Conservation (phyloP, 2,888 invertebrate species). For the Tenthredo mesomela region DNA sequence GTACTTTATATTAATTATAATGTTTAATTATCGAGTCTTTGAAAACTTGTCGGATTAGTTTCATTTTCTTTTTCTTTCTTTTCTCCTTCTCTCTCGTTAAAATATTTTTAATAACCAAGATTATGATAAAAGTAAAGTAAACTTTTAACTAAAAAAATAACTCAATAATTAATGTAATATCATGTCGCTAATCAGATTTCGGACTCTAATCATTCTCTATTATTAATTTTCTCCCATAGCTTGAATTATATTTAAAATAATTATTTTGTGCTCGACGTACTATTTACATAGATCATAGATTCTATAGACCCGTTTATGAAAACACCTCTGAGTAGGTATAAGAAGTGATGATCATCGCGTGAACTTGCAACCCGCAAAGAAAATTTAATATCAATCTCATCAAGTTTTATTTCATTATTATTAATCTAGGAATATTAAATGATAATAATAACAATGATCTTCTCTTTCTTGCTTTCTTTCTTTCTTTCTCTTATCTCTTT, state of each 20-base stretch:
- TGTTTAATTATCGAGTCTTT: not conserved
- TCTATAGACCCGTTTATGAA: not conserved
- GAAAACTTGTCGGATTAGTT: not conserved
- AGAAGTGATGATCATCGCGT: not conserved
- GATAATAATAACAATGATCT: slow-evolving; percentile 28
- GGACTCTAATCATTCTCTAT: not conserved
- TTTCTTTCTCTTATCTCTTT: slow-evolving; percentile 12
- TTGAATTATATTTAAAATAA: not conserved
- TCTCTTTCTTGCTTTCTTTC: not conserved
- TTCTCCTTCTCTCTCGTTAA: not conserved
- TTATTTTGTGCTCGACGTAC: slow-evolving; percentile 31
- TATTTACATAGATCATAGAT: not conserved
- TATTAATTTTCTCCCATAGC: not conserved
- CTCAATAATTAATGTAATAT: not conserved
- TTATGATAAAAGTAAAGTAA: not conserved
- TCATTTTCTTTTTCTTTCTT: not conserved
- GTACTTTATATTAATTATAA: not conserved
- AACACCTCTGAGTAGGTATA: not conserved
- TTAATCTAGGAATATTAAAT: slow-evolving; percentile 50
- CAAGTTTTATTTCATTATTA: slow-evolving; percentile 51
- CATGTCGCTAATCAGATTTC: too few relatives aligned
- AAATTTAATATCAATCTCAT: slow-evolving; percentile 40
- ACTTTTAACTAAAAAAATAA: not conserved
- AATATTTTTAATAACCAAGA: not conserved
- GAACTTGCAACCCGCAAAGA: slow-evolving; percentile 14